phyloP scores from a whole-genome alignment of 2,888 invertebrate genomes.

The Zaprionus obscuricornis region DNA sequence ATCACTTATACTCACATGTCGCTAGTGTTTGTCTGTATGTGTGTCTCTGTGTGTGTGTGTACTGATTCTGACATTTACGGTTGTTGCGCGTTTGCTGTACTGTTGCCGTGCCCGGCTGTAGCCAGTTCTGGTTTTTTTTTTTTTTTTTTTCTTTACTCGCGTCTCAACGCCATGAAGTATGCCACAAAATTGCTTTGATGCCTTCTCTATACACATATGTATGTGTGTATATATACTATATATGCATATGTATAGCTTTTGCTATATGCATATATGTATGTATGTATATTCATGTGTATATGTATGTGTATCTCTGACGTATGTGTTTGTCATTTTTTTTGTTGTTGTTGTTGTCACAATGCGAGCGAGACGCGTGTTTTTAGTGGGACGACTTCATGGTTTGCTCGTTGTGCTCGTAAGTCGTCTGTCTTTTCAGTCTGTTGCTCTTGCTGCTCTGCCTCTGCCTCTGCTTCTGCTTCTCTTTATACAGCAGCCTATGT shows the following conservation, averaged over 20 bases:
- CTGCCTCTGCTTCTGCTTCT: no score
- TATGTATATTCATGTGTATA: constrained; percentile 8
- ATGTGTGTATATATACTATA: constrained; percentile 7
- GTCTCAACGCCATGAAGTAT: constrained; percentile 62
- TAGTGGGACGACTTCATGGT: constrained; percentile 39
- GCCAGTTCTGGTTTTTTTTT: constrained; percentile 25
- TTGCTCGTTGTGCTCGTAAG: constrained; percentile 16
- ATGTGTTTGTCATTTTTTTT: constrained; percentile 6
- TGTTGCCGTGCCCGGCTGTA: constrained; percentile 28
- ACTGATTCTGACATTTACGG: constrained; percentile 61
- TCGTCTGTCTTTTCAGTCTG: constrained; percentile 12
- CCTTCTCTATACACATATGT: constrained; percentile 13
- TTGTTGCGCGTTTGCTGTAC: constrained; percentile 41
- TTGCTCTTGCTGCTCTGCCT: no score
- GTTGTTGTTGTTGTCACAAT: constrained; percentile 44
- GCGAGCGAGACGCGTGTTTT: constrained; percentile 53
- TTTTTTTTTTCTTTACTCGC: constrained; percentile 16
- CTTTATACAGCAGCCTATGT: no score
- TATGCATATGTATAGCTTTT: constrained; percentile 1
- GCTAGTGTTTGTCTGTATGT: constrained; percentile 6
- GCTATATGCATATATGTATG: constrained; percentile 11
- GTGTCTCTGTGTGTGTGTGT: constrained; percentile 19
- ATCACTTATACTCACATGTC: constrained; percentile 7
- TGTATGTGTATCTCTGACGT: background rate
- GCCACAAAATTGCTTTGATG: constrained; percentile 65